Base-by-base conservation (phyloP, 1,140 invertebrate species). In the Dolichoris vasculosae region DNA sequence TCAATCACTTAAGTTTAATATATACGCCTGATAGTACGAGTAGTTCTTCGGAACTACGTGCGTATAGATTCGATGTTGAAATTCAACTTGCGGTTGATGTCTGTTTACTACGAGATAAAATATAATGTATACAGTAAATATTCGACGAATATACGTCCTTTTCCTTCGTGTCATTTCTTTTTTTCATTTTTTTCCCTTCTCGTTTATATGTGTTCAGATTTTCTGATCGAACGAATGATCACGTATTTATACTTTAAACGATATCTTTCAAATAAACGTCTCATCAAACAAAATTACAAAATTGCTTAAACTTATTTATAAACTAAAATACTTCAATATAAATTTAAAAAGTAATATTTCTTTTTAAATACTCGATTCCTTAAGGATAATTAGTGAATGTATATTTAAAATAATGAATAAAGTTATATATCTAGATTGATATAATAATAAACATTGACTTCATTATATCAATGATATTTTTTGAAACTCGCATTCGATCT, bases 1-100 rank as follows among this genome's bases (percentile, higher is more conserved):
- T 83, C 82, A 83, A 83, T 83, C 82, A 83, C n/a, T 63, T n/a
- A 17, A 59, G 43, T 20, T 48, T 71, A 71, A 82, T 51, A 26
- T 35, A 51, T 69, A 69, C 23, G 15, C 38, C 1, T 40, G 4
- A 32, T 4, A 48, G 23, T n/a, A 4, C 32, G 1, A 69, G 67
- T 6, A 69, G 13, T 20, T 69, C 8, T 17, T 69, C 30, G 32
- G 40, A 38, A 38, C 30, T 38, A 69, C 15, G 55, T 59, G 20
- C 13, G 23, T 17, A 59, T 59, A 59, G 20, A 59, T 59, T 59
- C 20, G 20, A 69, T 69, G 2, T 69, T 38, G 40, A 75, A 75
- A 75, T 75, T 48, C 8, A n/a, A 75, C 6, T 48, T 75, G 38
- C 26, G 1, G 23, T 40, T 20, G 67, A 69, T 38, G 30, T 69